A percentile compares a stretch with the other conserved stretches of the same genome.
Conservation (phyloP, 1,140 invertebrate genomes). For the Aphaenogaster ashmeadi region DNA sequence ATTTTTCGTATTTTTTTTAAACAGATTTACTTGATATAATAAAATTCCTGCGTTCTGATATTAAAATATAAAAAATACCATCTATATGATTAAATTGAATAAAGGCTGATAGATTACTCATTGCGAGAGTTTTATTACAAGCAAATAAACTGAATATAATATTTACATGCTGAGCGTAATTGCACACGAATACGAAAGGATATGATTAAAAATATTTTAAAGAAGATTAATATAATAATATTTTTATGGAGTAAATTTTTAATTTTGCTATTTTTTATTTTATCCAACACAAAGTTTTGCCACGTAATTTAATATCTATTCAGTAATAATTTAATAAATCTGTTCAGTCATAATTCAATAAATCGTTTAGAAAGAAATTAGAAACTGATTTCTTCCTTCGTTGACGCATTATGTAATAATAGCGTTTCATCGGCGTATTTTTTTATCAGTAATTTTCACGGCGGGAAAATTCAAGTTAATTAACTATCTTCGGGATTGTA, state of each 20-base stretch:
- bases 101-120: background rate
- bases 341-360: background rate
- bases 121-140: background rate
- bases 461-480: constrained; percentile 25
- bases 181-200: background rate
- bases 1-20: background rate
- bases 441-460: background rate
- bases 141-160: background rate
- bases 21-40: constrained; percentile 8
- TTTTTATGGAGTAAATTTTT: background rate
- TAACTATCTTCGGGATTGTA: constrained; percentile 23
- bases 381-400: background rate
- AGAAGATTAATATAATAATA: background rate
- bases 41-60: background rate
- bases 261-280: background rate
- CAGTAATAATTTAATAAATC: background rate
- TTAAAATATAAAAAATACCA: background rate
- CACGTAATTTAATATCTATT: constrained; percentile 1
- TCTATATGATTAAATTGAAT: background rate
- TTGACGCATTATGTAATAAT: background rate
- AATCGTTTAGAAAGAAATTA: background rate
- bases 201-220: constrained; percentile 12
- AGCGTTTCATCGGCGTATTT: background rate
- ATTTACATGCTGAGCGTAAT: background rate
- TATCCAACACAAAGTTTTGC: background rate